Evolutionary conservation across 2,888 invertebrate genomes (phyloP), one percentile per base, ranked within the genome.

Genomic region (Stenichneumon culpator): DNA sequence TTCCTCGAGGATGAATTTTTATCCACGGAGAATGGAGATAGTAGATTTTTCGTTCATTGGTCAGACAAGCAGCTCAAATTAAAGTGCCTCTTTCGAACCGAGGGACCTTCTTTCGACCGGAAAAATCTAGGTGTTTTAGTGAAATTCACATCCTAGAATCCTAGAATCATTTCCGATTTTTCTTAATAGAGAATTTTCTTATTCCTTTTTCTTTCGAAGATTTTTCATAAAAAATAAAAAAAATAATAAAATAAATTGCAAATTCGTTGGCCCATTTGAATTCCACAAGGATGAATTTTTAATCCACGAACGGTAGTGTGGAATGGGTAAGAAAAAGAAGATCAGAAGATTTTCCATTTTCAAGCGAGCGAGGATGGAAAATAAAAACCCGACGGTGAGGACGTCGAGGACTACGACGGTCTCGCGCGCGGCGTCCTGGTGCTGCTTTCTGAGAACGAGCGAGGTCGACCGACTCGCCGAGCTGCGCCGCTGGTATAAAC

Each of bases 381-480:
- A 60, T 28, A 63, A 63, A 63, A 63, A 63, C 83, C 83, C 75
- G 82, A 85, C 79, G 82, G 79, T 67, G 82, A 65, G 75, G 65
- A 65, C 72, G 63, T 67, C 82, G 85, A 85, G 79, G 84, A 82
- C 63, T 63, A 63, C 80, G 86, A 72, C 77, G 75, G 54, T 73
- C 63, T 82, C 70, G 77, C 11, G 28, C 75, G 83, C 63, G 83
- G 86, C 81, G 74, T 82, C 86, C 80, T 83, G 80, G 81, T 75
- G 86, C 73, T 73, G 84, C 80, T 83, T 87, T 87, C 87, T 82
- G 73, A 87, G 87, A 87, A 93, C 87, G 90, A 92, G 91, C 93
- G 91, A 91, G 92, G 91, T 93, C 93, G 93, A 89, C 88, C 90
- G 91, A 91, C 91, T 90, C 89, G 89, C 89, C 89, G 89, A 88